Conservation (phyloP, 2,888 invertebrate species). For the Drosophila diplacantha region DNA sequence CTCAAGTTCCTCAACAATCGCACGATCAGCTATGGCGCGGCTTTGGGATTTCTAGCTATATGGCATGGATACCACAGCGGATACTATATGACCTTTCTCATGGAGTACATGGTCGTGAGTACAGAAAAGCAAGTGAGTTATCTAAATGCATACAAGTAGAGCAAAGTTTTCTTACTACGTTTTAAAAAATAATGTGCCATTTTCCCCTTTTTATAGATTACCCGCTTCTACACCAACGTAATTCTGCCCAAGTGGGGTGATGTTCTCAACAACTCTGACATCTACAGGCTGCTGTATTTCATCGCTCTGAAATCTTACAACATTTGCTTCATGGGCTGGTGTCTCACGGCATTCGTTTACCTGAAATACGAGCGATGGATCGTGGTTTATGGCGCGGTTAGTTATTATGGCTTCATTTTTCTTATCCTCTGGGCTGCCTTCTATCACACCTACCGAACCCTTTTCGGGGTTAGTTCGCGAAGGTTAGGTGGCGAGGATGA, state of each 20-base stretch:
- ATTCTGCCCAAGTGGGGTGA: slow-evolving; percentile 63
- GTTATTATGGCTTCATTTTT: slow-evolving; percentile 84
- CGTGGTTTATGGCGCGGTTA: slow-evolving; percentile 81
- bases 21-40: slow-evolving; percentile 87
- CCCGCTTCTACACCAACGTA: slow-evolving; percentile 58
- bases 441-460: slow-evolving; percentile 50
- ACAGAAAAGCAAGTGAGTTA: slow-evolving; percentile 88
- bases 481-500: slow-evolving; percentile 8
- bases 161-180: not conserved
- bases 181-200: not conserved
- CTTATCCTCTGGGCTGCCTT: slow-evolving; percentile 81
- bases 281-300: slow-evolving; percentile 79
- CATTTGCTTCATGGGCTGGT: slow-evolving; percentile 90
- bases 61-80: slow-evolving; percentile 98
- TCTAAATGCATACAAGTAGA: not conserved
- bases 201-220: slow-evolving; percentile 51
- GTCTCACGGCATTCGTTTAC: slow-evolving; percentile 85
- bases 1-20: slow-evolving; percentile 93
- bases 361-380: slow-evolving; percentile 85
- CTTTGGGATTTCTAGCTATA: slow-evolving; percentile 91
- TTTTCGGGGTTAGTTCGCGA: slow-evolving; percentile 10
- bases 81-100: slow-evolving; percentile 94
- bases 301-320: slow-evolving; percentile 85
- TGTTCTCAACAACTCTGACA: slow-evolving; percentile 53
- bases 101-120: slow-evolving; percentile 92